These are phyloP conservation scores for Vannuccia rotundouncinata DNA, from an alignment of 2,888 invertebrate species.

Conservation along the genomic window DNA sequence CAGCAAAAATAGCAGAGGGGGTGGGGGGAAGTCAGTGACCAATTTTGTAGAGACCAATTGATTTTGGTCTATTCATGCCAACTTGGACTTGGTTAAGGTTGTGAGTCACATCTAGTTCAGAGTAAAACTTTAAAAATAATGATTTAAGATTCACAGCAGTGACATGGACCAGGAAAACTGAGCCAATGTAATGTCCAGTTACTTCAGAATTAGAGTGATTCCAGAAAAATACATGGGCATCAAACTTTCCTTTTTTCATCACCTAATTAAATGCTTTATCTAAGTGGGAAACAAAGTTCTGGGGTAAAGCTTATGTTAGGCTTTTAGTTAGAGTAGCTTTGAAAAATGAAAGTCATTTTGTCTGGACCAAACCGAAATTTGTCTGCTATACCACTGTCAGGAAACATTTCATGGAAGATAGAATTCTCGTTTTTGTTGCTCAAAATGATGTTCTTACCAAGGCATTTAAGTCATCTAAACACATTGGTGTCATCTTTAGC, in stretches of 20 bases:
- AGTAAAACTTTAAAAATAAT: background rate
- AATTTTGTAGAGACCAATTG: slow-evolving; percentile 26
- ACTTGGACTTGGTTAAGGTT: slow-evolving; percentile 6
- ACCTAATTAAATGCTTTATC: slow-evolving; percentile 6
- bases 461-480: background rate
- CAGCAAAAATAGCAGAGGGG: no score
- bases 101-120: slow-evolving; percentile 6
- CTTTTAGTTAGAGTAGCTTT: slow-evolving; percentile 13
- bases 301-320: background rate
- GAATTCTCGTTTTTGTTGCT: background rate
- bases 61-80: slow-evolving; percentile 8
- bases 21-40: no score
- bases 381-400: slow-evolving; percentile 1
- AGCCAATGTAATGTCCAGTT: slow-evolving; percentile 17
- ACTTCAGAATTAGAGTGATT: slow-evolving; percentile 1
- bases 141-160: slow-evolving; percentile 14
- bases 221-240: slow-evolving; percentile 12
- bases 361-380: background rate
- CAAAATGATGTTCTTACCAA: background rate
- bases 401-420: slow-evolving; percentile 7
- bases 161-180: slow-evolving; percentile 8
- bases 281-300: slow-evolving; percentile 8
- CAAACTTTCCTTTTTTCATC: background rate
- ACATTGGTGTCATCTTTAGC: background rate
- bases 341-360: slow-evolving; percentile 18